Percentiles rank a stretch among this genome's conserved stretches.
Conservation (phyloP, 1,140 invertebrate species). For the Drosophila varians region DNA sequence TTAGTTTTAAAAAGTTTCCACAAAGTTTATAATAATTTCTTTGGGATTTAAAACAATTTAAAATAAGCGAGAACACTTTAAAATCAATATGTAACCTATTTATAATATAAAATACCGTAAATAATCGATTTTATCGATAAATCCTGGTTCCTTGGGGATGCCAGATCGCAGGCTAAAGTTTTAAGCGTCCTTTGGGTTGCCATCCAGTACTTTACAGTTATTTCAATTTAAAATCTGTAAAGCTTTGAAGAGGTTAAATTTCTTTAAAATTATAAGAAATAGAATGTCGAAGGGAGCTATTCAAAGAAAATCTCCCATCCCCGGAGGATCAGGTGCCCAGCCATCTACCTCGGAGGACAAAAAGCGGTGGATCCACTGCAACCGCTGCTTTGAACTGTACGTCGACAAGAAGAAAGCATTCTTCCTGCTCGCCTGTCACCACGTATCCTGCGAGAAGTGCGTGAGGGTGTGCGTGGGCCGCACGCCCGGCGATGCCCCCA, state of each 20-base stretch:
- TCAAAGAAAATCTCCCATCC: neutral
- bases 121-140: no score
- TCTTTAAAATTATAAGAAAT: no score
- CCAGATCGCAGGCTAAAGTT: no score
- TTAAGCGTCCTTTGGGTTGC: no score
- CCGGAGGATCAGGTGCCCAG: neutral
- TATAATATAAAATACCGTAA: no score
- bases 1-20: no score
- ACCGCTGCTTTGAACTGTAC: conserved; percentile 50
- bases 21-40: no score
- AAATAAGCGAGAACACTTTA: no score
- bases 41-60: no score
- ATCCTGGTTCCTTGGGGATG: no score
- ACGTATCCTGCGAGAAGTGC: conserved; percentile 57
- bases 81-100: no score
- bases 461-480: conserved; percentile 29
- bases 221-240: neutral
- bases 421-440: conserved; percentile 67
- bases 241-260: no score
- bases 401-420: conserved; percentile 5
- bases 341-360: neutral
- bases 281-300: neutral
- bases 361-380: conserved; percentile 74
- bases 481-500: conserved; percentile 36
- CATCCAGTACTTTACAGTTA: neutral